These are phyloP conservation scores for Dromaius novaehollandiae DNA, from an alignment of 2,113 vertebrate species.

Conservation along the genomic window DNA sequence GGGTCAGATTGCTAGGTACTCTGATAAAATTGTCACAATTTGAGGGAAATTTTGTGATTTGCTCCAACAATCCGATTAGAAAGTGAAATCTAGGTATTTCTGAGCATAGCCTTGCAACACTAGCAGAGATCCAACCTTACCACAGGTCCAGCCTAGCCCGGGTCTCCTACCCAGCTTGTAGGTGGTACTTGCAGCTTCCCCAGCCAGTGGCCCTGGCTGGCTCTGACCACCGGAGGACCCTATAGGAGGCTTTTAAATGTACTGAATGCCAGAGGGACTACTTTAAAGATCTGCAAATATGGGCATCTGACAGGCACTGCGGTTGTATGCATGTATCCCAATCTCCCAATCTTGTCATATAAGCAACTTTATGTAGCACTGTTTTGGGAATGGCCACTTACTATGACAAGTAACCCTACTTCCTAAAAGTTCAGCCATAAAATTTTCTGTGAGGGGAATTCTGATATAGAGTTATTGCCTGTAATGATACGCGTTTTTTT, in stretches of 20 bases:
- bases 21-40: neutral
- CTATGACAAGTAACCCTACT: neutral
- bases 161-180: fast-evolving
- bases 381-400: neutral
- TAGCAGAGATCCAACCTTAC: neutral
- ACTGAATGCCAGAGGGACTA: neutral
- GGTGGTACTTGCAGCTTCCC: neutral
- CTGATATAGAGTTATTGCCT: neutral
- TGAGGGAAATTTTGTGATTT: neutral
- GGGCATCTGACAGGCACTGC: neutral
- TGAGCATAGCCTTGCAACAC: fast-evolving
- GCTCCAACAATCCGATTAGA: neutral
- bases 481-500: neutral
- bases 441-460: neutral
- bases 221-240: neutral
- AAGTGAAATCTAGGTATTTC: neutral
- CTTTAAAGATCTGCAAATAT: neutral
- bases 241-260: neutral
- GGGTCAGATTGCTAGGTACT: neutral
- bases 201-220: neutral
- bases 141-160: neutral
- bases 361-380: neutral
- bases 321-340: neutral
- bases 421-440: neutral
- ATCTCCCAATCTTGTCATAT: neutral